Conservation (phyloP, 1,140 invertebrate species). For the Nebria ingens region DNA sequence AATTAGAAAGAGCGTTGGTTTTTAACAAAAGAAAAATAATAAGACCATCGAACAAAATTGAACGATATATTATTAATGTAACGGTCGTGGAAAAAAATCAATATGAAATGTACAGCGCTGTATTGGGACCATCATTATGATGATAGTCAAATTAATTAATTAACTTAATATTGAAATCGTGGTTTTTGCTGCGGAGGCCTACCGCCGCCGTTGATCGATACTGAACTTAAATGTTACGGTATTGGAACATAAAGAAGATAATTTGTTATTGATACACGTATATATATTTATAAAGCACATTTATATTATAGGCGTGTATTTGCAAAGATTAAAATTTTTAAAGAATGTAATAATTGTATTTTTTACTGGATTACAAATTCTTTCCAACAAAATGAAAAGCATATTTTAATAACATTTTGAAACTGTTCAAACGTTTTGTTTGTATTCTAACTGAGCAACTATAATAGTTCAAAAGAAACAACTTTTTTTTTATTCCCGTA, state of each 20-base stretch:
- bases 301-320: too few species aligned
- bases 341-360: too few species aligned
- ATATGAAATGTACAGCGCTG: background rate
- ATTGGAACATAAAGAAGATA: background rate
- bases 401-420: too few species aligned
- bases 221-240: background rate
- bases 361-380: too few species aligned
- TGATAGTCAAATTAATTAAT: constrained; percentile 8
- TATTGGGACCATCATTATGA: background rate
- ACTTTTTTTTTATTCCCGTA: too few species aligned
- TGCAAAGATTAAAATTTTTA: too few species aligned
- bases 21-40: background rate
- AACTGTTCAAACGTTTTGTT: too few species aligned
- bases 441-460: too few species aligned
- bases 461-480: too few species aligned
- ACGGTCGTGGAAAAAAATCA: background rate
- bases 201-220: background rate
- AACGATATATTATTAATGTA: background rate
- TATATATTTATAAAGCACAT: too few species aligned
- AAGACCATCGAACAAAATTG: background rate
- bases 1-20: background rate
- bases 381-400: too few species aligned
- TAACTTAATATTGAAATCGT: constrained; percentile 5
- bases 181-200: background rate
- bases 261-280: background rate